Evolutionary conservation across 1,140 invertebrate species (phyloP).

Genomic region (Stenopsyche tienmushanensis): DNA sequence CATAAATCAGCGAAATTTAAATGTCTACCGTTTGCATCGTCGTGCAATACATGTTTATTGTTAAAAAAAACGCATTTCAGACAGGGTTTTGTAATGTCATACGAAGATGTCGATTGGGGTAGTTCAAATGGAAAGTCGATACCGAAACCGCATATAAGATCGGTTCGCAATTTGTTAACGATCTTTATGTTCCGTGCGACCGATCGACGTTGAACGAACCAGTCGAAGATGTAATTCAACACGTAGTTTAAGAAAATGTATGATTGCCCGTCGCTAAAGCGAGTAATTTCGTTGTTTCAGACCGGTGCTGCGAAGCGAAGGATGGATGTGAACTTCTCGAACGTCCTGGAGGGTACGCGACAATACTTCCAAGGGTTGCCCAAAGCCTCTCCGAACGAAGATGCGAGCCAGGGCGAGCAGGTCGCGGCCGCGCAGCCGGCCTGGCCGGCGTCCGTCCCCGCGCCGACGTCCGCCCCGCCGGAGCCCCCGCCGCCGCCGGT

Average conservation of each 20-base stretch:
- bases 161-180: too few relatives aligned
- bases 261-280: too few relatives aligned
- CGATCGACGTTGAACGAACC: too few relatives aligned
- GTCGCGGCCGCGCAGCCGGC: background rate
- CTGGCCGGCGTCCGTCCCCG: constrained; percentile 41
- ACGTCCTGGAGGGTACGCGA: constrained; percentile 76
- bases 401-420: background rate
- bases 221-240: too few relatives aligned
- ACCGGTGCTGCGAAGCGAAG: constrained; percentile 50
- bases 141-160: too few relatives aligned
- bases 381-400: constrained; percentile 49
- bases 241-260: too few relatives aligned
- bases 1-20: too few relatives aligned
- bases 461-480: constrained; percentile 46
- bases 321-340: constrained; percentile 76
- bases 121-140: too few relatives aligned
- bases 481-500: constrained; percentile 43
- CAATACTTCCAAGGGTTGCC: constrained; percentile 78
- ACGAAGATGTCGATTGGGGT: too few relatives aligned
- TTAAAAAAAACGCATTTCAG: background rate
- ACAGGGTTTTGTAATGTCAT: background rate
- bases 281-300: constrained; percentile 28
- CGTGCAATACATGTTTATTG: background rate
- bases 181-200: too few relatives aligned
- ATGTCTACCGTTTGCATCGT: background rate